Percentiles rank a stretch among this genome's conserved stretches.
Evolutionary conservation across 2,888 invertebrate species (phyloP).

Genomic region (Macrosoma leucophasiata): DNA sequence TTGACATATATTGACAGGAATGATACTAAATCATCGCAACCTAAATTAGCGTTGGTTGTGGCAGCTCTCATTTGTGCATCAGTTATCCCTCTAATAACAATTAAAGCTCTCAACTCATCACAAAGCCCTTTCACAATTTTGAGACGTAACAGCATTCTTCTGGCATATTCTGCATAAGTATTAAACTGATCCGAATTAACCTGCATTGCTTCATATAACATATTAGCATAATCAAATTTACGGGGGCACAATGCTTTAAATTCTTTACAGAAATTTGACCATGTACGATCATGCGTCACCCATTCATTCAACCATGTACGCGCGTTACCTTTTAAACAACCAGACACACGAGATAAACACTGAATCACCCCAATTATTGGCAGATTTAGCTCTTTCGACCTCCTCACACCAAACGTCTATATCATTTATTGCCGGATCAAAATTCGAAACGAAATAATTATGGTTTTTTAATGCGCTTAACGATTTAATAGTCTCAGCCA

Average conservation of each 20-base stretch:
- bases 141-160: constrained; percentile 7
- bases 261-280: constrained; percentile 19
- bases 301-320: constrained; percentile 12
- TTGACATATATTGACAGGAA: background rate
- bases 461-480: too few species aligned
- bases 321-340: constrained; percentile 14
- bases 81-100: constrained; percentile 9
- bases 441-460: background rate
- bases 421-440: background rate
- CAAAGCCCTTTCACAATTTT: constrained; percentile 9
- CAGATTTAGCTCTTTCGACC: constrained; percentile 10
- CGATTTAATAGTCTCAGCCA: too few species aligned
- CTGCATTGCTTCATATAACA: constrained; percentile 12
- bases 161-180: constrained; percentile 11
- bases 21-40: background rate
- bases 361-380: constrained; percentile 10
- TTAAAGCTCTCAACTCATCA: constrained; percentile 6
- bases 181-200: constrained; percentile 6
- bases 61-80: constrained; percentile 6
- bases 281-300: constrained; percentile 13
- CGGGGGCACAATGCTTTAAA: constrained; percentile 16
- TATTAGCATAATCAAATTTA: constrained; percentile 14
- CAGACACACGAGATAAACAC: constrained; percentile 8
- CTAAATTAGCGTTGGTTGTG: background rate
- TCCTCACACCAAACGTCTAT: constrained; percentile 3